phyloP scores from a whole-genome alignment of 2,113 vertebrate genomes.

The Petaurus breviceps region DNA sequence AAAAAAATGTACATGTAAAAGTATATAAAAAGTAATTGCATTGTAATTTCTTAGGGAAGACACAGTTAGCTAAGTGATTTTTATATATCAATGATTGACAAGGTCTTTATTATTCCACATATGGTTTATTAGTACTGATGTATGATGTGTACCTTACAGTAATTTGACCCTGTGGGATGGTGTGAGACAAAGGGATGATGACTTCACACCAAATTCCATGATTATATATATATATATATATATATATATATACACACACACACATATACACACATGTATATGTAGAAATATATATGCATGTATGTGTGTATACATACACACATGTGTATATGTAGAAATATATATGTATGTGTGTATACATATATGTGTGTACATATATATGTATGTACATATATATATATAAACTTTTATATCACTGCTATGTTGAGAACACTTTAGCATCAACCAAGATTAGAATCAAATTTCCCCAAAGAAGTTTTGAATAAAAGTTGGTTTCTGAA shows the following conservation, averaged over 20 bases:
- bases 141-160: neutral
- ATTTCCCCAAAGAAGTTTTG: neutral
- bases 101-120: neutral
- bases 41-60: neutral
- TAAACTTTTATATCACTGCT: neutral
- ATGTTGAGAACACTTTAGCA: neutral
- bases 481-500: neutral
- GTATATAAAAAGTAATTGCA: neutral
- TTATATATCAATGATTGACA: neutral
- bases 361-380: too few relatives aligned
- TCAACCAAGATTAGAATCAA: neutral
- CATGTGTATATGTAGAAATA: too few relatives aligned
- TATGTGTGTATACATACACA: too few relatives aligned
- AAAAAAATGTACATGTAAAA: neutral
- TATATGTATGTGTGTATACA: too few relatives aligned
- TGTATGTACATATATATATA: too few relatives aligned
- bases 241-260: too few relatives aligned
- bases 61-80: neutral
- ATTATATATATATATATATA: too few relatives aligned
- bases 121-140: neutral
- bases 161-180: neutral
- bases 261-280: too few relatives aligned
- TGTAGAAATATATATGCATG: too few relatives aligned
- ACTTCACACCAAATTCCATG: neutral
- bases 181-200: neutral